Conservation (phyloP, 2,888 invertebrate species). For the Acleris sparsana region DNA sequence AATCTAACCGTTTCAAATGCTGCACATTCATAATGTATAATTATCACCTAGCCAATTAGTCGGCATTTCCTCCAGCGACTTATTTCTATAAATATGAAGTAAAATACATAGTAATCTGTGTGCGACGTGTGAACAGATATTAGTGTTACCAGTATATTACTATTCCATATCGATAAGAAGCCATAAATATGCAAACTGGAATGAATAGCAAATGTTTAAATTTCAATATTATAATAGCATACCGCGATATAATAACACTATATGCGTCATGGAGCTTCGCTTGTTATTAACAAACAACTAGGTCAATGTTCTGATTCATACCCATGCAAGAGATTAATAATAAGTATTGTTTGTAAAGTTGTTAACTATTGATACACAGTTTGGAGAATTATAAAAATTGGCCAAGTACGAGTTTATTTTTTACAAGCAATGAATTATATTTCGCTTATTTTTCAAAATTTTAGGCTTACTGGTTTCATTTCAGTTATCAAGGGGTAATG, state of each 20-base stretch:
- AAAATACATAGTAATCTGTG: neutral
- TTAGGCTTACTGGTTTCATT: too few relatives aligned
- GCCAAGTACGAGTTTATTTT: too few relatives aligned
- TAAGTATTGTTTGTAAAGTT: too few relatives aligned
- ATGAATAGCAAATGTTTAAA: constrained; percentile 35
- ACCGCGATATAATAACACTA: constrained; percentile 9
- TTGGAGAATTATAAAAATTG: too few relatives aligned
- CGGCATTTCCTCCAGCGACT: neutral
- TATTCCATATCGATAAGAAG: constrained; percentile 30
- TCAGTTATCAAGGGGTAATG: too few relatives aligned
- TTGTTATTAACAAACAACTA: neutral
- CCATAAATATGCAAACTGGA: constrained; percentile 34
- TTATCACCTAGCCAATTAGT: neutral
- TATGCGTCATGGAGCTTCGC: constrained; percentile 11
- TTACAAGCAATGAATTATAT: too few relatives aligned
- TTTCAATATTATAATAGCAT: constrained; percentile 30
- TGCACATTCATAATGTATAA: too few relatives aligned
- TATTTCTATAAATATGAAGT: neutral
- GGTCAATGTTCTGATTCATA: neutral
- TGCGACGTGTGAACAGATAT: constrained; percentile 12
- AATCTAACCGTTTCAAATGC: too few relatives aligned
- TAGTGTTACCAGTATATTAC: constrained; percentile 3
- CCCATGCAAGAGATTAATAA: too few relatives aligned
- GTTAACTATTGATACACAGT: too few relatives aligned
- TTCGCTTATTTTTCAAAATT: too few relatives aligned